Base-by-base conservation (phyloP, 2,888 invertebrate genomes). In the Ophonus ardosiacus region DNA sequence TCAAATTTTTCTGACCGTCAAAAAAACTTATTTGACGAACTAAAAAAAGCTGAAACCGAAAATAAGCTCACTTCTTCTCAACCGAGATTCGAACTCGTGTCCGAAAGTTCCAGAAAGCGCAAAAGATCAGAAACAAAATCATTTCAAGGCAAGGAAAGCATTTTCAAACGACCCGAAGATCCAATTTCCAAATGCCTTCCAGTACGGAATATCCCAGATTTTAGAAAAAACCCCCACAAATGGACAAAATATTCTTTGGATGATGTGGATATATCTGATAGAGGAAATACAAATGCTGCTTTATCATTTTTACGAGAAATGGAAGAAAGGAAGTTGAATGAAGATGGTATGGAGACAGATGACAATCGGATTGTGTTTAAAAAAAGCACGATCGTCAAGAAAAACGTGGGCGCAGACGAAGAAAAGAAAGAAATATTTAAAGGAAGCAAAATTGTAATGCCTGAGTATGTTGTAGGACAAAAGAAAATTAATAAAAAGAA, bases 221-320 rank as follows among this genome's bases (percentile, higher is more conserved):
- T 94, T 88, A 93, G 95, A 88, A 93, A 93, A 86, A 95, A 97
- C 91, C 97, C 97, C 13, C 94, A 96, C 86, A 96, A 96, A 89
- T 97, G 96, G 96, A 94, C 93, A 10, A 96, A 95, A 89, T 97
- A 98, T 88, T 94, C 95, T 15, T 90, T 98, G 17, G 95, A 94
- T 31, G 96, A 97, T 93, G 96, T 97, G 2, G 96, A 97, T 88
- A 95, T 97, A 92, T 96, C 97, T 0, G 96, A 97, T 84, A 93
- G 93, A 81, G 94, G 95, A 61, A 97, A 97, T 88, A 94, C 95
- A 13, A 93, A 94, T 68, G 96, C 96, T 57, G 97, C 97, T 0
- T 92, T 97, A 87, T 93, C 95, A n/a, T 96, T 97, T 89, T 92
- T 97, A 43, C 93, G 93, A 85, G 93, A 95, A 90, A 90, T 96